These are phyloP conservation scores for Calyptomena viridis DNA, from an alignment of 2,113 vertebrate species.

Conservation along the genomic window DNA sequence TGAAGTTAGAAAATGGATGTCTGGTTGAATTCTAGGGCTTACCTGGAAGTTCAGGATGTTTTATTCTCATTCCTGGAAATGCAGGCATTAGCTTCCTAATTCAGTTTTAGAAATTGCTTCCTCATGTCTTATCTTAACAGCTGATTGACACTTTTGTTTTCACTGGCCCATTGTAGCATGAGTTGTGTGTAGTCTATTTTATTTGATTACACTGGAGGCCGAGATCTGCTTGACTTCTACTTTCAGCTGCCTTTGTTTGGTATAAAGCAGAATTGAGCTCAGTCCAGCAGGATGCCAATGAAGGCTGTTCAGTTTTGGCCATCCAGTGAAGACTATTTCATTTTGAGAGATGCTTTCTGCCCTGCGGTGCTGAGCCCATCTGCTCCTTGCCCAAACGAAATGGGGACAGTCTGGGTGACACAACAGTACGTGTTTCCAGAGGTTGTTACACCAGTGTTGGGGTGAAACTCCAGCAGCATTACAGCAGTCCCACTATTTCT, in stretches of 20 bases:
- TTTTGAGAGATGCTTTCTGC: not conserved
- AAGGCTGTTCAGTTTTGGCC: not conserved
- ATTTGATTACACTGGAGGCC: not conserved
- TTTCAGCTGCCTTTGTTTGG: not conserved
- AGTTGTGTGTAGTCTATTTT: not conserved
- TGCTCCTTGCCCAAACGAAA: not conserved
- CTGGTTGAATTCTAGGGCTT: not conserved
- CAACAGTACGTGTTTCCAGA: not conserved
- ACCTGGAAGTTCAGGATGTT: not conserved
- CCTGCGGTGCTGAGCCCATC: not conserved
- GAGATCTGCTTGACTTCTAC: not conserved
- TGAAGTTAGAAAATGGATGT: not conserved
- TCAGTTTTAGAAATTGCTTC: not conserved
- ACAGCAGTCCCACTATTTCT: not conserved
- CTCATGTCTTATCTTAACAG: not conserved
- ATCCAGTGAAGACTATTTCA: not conserved
- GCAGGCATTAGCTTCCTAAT: not conserved
- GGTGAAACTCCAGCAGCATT: not conserved
- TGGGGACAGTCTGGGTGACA: not conserved
- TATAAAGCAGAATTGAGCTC: not conserved
- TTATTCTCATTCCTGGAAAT: not conserved
- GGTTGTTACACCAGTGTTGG: not conserved
- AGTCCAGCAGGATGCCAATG: not conserved
- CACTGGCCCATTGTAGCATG: not conserved
- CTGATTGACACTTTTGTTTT: not conserved